These are phyloP conservation scores for Platysteira castanea DNA, from an alignment of 2,113 vertebrate species.

Conservation along the genomic window DNA sequence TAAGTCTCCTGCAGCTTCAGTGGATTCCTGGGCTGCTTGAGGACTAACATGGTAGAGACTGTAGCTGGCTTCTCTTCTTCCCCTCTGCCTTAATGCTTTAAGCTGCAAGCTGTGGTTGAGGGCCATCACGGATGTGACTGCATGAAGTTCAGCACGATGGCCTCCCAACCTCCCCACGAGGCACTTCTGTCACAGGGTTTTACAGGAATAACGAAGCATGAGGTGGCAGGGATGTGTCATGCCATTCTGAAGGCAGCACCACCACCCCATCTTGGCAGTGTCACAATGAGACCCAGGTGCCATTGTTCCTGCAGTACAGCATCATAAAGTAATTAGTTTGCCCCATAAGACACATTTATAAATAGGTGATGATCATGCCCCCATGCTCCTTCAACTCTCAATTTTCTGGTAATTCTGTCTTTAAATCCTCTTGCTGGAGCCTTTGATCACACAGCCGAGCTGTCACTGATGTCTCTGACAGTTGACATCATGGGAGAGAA, in stretches of 20 bases:
- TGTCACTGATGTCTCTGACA: slow-evolving; percentile 20
- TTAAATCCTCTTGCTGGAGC: slow-evolving; percentile 3
- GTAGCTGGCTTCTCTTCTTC: not conserved
- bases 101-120: not conserved
- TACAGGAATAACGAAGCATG: not conserved
- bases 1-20: not conserved
- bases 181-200: not conserved
- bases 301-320: not conserved
- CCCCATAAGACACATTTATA: not conserved
- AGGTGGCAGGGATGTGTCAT: not conserved
- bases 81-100: not conserved
- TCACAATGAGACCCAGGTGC: not conserved
- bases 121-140: accelerated
- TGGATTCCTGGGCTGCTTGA: not conserved
- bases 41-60: not conserved
- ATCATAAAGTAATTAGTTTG: not conserved
- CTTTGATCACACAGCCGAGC: slow-evolving; percentile 34
- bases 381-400: not conserved
- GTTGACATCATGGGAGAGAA: slow-evolving; percentile 49
- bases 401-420: slow-evolving; percentile 36
- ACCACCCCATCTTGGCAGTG: not conserved
- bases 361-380: not conserved
- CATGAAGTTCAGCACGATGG: not conserved
- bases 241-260: not conserved
- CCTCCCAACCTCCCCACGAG: not conserved